Evolutionary conservation across 2,113 vertebrate species (phyloP), one percentile per base, ranked within the genome.

Genomic region (Acanthisitta chloris): DNA sequence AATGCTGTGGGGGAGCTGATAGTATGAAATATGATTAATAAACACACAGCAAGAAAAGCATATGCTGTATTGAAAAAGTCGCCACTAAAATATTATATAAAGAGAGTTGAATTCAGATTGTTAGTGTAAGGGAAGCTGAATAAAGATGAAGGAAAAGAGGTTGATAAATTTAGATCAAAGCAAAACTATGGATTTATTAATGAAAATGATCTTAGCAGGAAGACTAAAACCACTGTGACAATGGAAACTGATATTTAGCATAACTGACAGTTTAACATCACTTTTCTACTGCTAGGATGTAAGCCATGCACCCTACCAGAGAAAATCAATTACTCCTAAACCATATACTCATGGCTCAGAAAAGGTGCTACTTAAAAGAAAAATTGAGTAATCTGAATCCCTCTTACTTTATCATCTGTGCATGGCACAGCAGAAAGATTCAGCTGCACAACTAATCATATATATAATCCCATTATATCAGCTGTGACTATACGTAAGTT

Each of bases 271-370:
- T 72, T 96, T 89, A 94, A 74, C 61, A 80, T 45, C 49, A 15
- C 18, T 91, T 80, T 93, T 85, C 66, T 61, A 26, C 31, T 58
- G 25, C 36, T 82, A 38, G 19, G 33, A 73, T 64, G n/a, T 45
- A 88, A 96, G 52, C 40, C 66, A 67, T 72, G 36, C 45, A 86
- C 49, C 31, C 66, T 90, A 79, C 49, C 49, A 91, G 74, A 89
- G 61, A 91, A 91, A 95, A 95, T 74, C 70, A 76, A 72, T 94
- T 94, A 64, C 61, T 74, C 23, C n/a, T 89, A 94, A 94, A 81
- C 24, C 61, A 26, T 61, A 17, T 67, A 74, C 86, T 87, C 82
- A 74, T 52, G 36, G 40, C 48, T 89, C 3, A 65, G 71, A 66
- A 93, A 90, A 88, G 65, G 51, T 94, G 14, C 8, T 51, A 4